phyloP scores from a whole-genome alignment of 2,113 vertebrate genomes.

The Telmatochromis brichardi region DNA sequence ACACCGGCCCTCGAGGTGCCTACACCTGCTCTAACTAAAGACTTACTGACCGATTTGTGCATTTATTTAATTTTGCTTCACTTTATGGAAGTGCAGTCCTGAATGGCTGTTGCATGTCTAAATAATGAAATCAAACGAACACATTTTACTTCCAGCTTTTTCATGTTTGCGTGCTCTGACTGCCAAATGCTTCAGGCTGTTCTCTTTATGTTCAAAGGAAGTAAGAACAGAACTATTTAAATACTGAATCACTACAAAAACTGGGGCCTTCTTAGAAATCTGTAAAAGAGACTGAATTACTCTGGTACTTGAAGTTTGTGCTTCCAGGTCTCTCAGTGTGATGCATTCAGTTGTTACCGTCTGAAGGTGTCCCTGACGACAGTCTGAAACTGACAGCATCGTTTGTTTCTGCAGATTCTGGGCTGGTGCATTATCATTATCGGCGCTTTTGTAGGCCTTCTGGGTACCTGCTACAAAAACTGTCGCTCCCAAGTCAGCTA shows the following conservation, averaged over 20 bases:
- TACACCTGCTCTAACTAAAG: background rate
- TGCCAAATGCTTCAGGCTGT: background rate
- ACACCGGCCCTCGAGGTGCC: background rate
- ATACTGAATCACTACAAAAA: background rate
- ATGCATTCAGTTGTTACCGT: background rate
- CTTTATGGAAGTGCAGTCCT: background rate
- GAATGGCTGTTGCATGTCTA: background rate
- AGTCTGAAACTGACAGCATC: background rate
- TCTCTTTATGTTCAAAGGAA: background rate
- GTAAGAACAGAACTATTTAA: background rate
- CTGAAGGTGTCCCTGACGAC: rapidly evolving
- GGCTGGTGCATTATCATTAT: slow-evolving; percentile 70
- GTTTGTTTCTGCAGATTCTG: slow-evolving; percentile 54
- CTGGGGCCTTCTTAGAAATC: background rate
- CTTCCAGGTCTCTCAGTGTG: background rate
- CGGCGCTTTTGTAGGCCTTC: slow-evolving; percentile 15
- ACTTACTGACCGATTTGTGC: rapidly evolving
- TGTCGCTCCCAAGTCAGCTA: slow-evolving; percentile 74
- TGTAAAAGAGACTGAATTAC: background rate
- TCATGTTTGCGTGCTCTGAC: background rate
- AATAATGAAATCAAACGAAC: background rate
- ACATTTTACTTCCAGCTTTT: background rate
- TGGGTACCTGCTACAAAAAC: slow-evolving; percentile 66
- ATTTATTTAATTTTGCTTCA: background rate
- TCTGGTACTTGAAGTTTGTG: background rate